phyloP scores from a whole-genome alignment of 2,888 invertebrate species.

The Ectemnius lituratus region DNA sequence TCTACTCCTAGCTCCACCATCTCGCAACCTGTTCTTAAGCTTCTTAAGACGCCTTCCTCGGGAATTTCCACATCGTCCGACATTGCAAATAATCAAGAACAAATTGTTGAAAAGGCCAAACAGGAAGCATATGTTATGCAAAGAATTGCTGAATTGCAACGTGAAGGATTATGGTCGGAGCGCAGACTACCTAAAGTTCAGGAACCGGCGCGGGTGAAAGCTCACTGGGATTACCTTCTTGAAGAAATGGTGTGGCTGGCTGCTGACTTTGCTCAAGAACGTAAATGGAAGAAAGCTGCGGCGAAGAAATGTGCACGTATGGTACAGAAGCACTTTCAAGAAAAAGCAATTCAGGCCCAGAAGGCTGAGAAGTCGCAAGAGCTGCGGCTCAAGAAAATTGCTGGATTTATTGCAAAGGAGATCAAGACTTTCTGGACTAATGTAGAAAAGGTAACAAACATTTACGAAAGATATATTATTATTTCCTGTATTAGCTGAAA shows the following conservation, averaged over 20 bases:
- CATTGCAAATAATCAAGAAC: slow-evolving; percentile 81
- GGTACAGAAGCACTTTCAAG: slow-evolving; percentile 94
- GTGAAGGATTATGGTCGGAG: slow-evolving; percentile 97
- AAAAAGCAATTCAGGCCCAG: slow-evolving; percentile 92
- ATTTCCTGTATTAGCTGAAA: no score
- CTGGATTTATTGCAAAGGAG: slow-evolving; percentile 94
- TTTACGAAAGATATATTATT: neutral
- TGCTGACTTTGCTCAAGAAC: slow-evolving; percentile 97
- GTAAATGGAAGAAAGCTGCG: slow-evolving; percentile 98
- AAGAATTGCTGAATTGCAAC: slow-evolving; percentile 93
- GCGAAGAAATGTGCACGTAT: slow-evolving; percentile 95
- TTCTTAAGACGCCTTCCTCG: slow-evolving; percentile 71
- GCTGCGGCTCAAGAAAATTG: slow-evolving; percentile 89
- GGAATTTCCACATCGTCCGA: slow-evolving; percentile 65
- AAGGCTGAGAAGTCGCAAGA: slow-evolving; percentile 96
- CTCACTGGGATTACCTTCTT: slow-evolving; percentile 98
- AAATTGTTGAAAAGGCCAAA: slow-evolving; percentile 91
- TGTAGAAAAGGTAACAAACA: slow-evolving; percentile 88
- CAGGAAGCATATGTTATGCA: slow-evolving; percentile 97
- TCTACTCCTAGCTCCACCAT: slow-evolving; percentile 45
- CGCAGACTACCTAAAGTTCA: slow-evolving; percentile 93
- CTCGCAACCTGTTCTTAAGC: slow-evolving; percentile 72
- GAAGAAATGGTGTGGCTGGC: slow-evolving; percentile 99
- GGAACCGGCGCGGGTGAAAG: slow-evolving; percentile 93
- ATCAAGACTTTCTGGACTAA: slow-evolving; percentile 97